Percentiles rank a stretch among this genome's conserved stretches.
Evolutionary conservation across 2,797 vertebrate species (phyloP).

Genomic region (Fratercula arctica): DNA sequence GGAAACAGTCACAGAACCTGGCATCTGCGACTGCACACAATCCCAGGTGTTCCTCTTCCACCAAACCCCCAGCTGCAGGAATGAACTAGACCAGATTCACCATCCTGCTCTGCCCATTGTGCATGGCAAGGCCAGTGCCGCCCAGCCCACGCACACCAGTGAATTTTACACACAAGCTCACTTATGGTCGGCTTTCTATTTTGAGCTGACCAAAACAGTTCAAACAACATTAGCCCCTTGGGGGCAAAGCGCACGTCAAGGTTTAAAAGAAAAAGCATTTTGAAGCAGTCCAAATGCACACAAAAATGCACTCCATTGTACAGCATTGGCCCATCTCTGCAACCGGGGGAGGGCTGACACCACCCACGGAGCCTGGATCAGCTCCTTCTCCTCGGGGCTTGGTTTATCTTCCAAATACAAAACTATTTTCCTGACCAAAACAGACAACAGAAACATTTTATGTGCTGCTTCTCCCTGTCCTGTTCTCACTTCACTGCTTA

Average conservation of each 20-base stretch:
- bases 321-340: background rate
- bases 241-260: background rate
- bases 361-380: slow-evolving; percentile 12
- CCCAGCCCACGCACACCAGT: background rate
- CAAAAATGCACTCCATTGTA: background rate
- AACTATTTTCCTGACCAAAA: background rate
- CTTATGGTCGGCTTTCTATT: background rate
- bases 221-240: background rate
- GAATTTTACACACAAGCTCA: background rate
- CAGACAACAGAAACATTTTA: background rate
- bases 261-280: background rate
- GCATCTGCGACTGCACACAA: too few relatives aligned
- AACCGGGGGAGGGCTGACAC: background rate
- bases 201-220: background rate
- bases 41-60: background rate
- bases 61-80: background rate
- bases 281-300: background rate
- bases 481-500: background rate
- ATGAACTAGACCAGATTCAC: background rate
- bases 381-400: background rate
- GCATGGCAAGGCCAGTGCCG: fast-evolving
- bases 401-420: background rate
- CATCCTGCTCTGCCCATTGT: fast-evolving
- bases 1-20: background rate
- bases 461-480: background rate